These are phyloP conservation scores for Rhinolophus sinicus DNA, from an alignment of 2,113 vertebrate species.

Conservation along the genomic window DNA sequence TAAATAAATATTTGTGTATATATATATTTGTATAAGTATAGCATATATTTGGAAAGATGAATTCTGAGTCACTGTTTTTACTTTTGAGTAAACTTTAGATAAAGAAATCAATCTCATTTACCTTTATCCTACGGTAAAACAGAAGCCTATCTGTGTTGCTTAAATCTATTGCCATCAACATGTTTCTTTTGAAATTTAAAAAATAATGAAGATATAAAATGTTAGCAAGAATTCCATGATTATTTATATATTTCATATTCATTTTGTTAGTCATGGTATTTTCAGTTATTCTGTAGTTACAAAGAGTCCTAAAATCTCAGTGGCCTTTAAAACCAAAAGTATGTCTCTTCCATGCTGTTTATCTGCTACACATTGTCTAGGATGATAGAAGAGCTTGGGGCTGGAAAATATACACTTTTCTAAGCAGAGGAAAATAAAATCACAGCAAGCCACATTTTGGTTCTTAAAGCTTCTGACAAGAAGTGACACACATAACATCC, in stretches of 20 bases:
- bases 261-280: neutral
- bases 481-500: neutral
- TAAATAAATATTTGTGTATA: too few species aligned
- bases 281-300: neutral
- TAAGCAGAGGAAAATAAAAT: neutral
- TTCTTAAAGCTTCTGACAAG: neutral
- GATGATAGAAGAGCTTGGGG: neutral
- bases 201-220: neutral
- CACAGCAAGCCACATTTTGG: neutral
- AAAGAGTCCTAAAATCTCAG: neutral
- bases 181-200: constrained; percentile 30
- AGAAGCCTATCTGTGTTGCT: neutral
- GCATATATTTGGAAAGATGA: neutral
- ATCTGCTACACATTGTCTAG: neutral
- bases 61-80: neutral
- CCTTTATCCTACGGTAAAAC: neutral
- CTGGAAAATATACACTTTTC: neutral
- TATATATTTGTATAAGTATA: neutral
- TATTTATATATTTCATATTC: neutral
- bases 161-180: neutral
- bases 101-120: neutral
- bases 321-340: neutral
- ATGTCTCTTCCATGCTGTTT: neutral
- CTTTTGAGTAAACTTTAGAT: neutral
- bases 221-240: neutral